A percentile compares a stretch with the other conserved stretches of the same genome.
phyloP scores from a whole-genome alignment of 2,113 vertebrate genomes.

The Pterophyllum scalare region DNA sequence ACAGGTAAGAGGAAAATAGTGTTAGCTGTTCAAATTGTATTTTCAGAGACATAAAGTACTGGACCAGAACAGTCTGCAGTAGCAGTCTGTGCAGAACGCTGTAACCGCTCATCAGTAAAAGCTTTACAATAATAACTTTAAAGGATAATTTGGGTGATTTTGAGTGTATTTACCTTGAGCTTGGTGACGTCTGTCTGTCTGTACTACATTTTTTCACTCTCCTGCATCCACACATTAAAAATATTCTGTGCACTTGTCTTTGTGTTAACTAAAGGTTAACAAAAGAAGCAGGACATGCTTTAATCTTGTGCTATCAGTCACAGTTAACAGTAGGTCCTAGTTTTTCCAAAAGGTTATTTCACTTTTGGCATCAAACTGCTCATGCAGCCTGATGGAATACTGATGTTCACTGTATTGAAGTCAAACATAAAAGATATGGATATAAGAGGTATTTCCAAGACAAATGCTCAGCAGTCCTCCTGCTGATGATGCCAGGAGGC shows the following conservation, averaged over 20 bases:
- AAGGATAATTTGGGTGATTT: not conserved
- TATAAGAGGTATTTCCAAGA: not conserved
- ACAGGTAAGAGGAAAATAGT: conserved; percentile 83
- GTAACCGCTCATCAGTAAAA: rapidly evolving
- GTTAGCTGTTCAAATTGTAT: not conserved
- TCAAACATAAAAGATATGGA: not conserved
- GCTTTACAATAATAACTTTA: not conserved
- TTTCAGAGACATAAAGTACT: conserved; percentile 1
- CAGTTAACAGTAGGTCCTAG: not conserved
- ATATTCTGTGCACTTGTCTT: not conserved
- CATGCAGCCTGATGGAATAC: not conserved
- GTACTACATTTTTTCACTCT: not conserved
- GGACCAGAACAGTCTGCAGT: not conserved
- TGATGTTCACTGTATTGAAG: not conserved
- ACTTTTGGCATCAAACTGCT: not conserved
- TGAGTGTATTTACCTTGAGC: not conserved
- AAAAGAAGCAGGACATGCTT: not conserved
- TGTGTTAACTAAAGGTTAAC: not conserved
- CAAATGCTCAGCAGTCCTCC: conserved; percentile 8
- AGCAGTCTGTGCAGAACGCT: not conserved
- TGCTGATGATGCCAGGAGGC: not conserved
- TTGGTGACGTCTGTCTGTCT: not conserved
- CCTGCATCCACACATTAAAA: not conserved
- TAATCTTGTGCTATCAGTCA: conserved; percentile 42
- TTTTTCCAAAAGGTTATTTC: conserved; percentile 4